Percentiles rank a stretch among this genome's conserved stretches.
These are phyloP conservation scores for Cyclophora albipunctata DNA, from an alignment of 2,888 invertebrate genomes.

Conservation along the genomic window DNA sequence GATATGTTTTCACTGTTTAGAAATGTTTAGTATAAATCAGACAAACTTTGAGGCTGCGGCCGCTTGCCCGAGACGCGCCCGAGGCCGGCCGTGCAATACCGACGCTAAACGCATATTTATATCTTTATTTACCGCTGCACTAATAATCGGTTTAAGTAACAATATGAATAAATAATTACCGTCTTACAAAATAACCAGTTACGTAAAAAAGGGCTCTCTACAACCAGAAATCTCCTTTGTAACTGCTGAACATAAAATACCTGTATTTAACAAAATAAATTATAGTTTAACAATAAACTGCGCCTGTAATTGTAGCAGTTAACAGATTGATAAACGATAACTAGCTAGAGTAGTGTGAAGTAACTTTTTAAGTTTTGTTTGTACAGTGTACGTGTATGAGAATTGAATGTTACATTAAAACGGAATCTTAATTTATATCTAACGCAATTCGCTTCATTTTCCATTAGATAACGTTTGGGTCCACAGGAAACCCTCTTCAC, in stretches of 20 bases:
- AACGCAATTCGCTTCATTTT: no score
- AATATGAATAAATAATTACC: slow-evolving; percentile 55
- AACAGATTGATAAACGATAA: not conserved
- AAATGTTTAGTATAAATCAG: slow-evolving; percentile 11
- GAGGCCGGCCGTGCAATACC: slow-evolving; percentile 28
- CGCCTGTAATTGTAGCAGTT: not conserved
- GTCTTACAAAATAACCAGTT: slow-evolving; percentile 39
- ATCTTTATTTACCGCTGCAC: slow-evolving; percentile 45
- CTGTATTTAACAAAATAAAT: slow-evolving; percentile 16
- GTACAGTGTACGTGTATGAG: no score
- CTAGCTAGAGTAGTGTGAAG: no score
- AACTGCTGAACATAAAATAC: slow-evolving; percentile 10
- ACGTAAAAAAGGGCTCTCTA: slow-evolving; percentile 30
- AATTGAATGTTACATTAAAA: no score
- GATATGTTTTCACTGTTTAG: no score
- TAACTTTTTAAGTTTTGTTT: no score
- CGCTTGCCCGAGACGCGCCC: slow-evolving; percentile 10
- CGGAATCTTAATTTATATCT: no score
- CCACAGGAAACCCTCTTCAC: slow-evolving; percentile 16
- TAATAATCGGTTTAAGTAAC: slow-evolving; percentile 52
- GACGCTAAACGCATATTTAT: slow-evolving; percentile 35
- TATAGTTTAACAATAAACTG: no score
- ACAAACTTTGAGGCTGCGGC: slow-evolving; percentile 18
- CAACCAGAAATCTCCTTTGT: slow-evolving; percentile 17
- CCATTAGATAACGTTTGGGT: not conserved